These are phyloP conservation scores for Melieria crassipennis DNA, from an alignment of 2,888 invertebrate genomes.

Conservation along the genomic window DNA sequence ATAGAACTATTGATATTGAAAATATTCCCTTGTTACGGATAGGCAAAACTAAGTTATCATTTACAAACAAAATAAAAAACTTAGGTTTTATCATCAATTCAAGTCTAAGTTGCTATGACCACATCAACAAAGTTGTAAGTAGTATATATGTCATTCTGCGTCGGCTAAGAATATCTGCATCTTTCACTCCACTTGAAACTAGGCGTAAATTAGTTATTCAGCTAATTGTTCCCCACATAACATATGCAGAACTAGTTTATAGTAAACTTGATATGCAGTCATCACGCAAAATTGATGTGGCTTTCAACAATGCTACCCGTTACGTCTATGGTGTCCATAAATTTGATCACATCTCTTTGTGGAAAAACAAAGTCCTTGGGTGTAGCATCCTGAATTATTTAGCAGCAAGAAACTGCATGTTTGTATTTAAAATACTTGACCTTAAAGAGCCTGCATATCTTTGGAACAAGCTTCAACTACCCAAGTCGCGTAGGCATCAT, in stretches of 20 bases:
- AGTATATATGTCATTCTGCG: neutral
- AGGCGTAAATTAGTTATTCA: neutral
- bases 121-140: neutral
- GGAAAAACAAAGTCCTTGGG: too few relatives aligned
- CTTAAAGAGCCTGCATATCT: too few relatives aligned
- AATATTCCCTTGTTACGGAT: slow-evolving; percentile 12
- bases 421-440: too few relatives aligned
- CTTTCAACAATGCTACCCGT: neutral
- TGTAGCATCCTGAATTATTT: too few relatives aligned
- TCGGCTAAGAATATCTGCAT: neutral
- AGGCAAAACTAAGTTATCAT: neutral
- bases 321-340: too few relatives aligned
- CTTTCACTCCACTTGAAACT: slow-evolving; percentile 5
- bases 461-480: too few relatives aligned
- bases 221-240: slow-evolving; percentile 1
- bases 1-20: neutral
- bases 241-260: slow-evolving; percentile 1
- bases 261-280: slow-evolving; percentile 11
- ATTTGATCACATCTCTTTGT: too few relatives aligned
- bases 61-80: slow-evolving; percentile 9
- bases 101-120: neutral
- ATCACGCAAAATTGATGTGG: slow-evolving; percentile 1
- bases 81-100: slow-evolving; percentile 1
- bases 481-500: too few relatives aligned
- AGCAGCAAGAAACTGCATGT: too few relatives aligned